Conservation (phyloP, 2,797 vertebrate genomes). For the Phoxinus dragarum region DNA sequence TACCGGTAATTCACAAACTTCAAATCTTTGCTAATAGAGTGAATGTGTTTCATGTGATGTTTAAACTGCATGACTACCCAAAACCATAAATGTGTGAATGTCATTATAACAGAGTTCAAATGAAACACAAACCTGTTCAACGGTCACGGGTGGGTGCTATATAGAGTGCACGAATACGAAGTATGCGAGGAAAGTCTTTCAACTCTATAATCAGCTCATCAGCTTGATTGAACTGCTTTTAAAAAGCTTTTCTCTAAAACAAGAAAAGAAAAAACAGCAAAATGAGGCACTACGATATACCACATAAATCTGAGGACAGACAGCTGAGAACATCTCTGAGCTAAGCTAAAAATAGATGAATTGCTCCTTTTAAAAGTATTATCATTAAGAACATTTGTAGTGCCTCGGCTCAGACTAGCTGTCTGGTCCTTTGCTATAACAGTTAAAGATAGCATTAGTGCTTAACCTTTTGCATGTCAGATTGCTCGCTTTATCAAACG, state of each 20-base stretch:
- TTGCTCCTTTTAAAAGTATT: not conserved
- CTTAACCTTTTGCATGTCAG: not conserved
- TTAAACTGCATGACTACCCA: not conserved
- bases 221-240: not conserved
- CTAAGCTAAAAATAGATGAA: not conserved
- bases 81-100: not conserved
- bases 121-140: too few species aligned
- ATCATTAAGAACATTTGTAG: not conserved
- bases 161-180: too few species aligned
- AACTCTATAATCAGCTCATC: conserved; percentile 11
- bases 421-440: not conserved
- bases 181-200: not conserved
- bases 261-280: not conserved
- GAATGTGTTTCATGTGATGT: not conserved
- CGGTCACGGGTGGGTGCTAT: too few species aligned
- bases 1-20: not conserved
- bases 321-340: not conserved
- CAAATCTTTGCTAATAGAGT: not conserved
- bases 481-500: not conserved
- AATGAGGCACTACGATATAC: not conserved
- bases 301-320: not conserved
- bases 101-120: not conserved
- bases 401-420: not conserved
- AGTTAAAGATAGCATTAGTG: not conserved
- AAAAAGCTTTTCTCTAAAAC: not conserved